phyloP scores from a whole-genome alignment of 53 echinoderm and acorn worm genomes.

The Holothuria leucospilota region DNA sequence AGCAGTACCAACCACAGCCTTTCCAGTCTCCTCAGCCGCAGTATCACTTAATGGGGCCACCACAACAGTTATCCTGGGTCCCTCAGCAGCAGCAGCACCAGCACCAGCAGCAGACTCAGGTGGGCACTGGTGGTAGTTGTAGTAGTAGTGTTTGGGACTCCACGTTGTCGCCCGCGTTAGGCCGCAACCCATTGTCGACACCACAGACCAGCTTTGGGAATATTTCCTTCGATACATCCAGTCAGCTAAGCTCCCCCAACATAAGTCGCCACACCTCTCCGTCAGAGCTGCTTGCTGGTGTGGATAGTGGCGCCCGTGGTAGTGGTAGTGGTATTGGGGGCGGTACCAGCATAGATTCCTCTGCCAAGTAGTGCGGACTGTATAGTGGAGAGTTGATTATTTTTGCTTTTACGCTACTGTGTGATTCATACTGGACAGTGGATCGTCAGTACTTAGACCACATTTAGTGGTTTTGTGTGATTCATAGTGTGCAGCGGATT shows the following conservation, averaged over 20 bases:
- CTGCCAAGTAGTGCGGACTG: no score
- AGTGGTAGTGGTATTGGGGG: not conserved
- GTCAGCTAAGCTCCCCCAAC: slow-evolving; percentile 14
- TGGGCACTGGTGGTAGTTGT: slow-evolving; percentile 10
- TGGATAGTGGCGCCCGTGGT: not conserved
- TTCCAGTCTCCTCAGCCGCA: slow-evolving; percentile 10
- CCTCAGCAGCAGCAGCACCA: not conserved
- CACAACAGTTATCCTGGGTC: slow-evolving; percentile 14
- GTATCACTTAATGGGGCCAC: slow-evolving; percentile 6
- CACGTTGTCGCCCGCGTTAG: slow-evolving; percentile 10
- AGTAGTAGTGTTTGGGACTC: slow-evolving; percentile 6
- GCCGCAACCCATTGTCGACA: slow-evolving; percentile 2
- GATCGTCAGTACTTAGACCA: no score
- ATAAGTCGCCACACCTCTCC: slow-evolving; percentile 10
- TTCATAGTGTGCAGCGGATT: no score
- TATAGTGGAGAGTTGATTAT: no score
- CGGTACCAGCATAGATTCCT: no score
- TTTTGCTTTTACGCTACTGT: no score
- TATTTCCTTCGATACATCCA: slow-evolving; percentile 14
- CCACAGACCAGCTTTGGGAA: slow-evolving; percentile 8
- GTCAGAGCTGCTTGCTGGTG: slow-evolving; percentile 10
- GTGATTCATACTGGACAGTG: no score
- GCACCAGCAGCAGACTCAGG: not conserved
- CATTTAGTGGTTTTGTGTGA: no score
- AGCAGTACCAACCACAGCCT: slow-evolving; percentile 14